Conservation (phyloP, 2,797 vertebrate genomes). For the Chloroceryle amazona region DNA sequence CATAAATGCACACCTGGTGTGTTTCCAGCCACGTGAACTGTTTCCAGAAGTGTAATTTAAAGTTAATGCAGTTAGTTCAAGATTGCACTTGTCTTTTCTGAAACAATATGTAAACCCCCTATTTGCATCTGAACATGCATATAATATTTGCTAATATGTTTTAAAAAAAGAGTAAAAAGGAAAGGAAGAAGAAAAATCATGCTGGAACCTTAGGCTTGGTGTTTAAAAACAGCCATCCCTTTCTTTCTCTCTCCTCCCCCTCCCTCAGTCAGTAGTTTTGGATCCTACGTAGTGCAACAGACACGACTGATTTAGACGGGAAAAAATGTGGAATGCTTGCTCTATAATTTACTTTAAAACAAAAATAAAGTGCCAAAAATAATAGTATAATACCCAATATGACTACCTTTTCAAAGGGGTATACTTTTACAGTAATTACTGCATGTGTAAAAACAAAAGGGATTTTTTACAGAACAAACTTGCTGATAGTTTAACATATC, state of each 20-base stretch:
- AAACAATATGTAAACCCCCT: not conserved
- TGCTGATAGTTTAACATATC: not conserved
- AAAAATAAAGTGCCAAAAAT: constrained; percentile 27
- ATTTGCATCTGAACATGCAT: not conserved
- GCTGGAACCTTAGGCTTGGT: not conserved
- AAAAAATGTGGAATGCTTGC: not conserved
- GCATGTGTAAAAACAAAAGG: not conserved
- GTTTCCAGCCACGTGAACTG: not conserved
- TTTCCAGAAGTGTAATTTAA: not conserved
- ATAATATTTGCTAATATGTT: not conserved
- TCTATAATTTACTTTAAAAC: constrained; percentile 4
- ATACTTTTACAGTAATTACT: not conserved
- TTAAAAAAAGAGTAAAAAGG: not conserved
- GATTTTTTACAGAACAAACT: not conserved
- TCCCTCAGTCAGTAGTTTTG: not conserved
- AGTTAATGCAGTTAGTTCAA: not conserved
- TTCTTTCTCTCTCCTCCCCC: not conserved
- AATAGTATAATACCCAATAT: not conserved
- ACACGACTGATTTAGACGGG: not conserved
- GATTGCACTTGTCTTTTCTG: not conserved
- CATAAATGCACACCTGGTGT: not conserved
- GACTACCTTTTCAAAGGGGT: constrained; percentile 10
- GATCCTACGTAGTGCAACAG: not conserved
- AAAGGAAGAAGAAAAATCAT: not conserved
- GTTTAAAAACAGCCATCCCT: not conserved